Base-by-base conservation (phyloP, 2,797 vertebrate genomes). In the Hylomyscus alleni region DNA sequence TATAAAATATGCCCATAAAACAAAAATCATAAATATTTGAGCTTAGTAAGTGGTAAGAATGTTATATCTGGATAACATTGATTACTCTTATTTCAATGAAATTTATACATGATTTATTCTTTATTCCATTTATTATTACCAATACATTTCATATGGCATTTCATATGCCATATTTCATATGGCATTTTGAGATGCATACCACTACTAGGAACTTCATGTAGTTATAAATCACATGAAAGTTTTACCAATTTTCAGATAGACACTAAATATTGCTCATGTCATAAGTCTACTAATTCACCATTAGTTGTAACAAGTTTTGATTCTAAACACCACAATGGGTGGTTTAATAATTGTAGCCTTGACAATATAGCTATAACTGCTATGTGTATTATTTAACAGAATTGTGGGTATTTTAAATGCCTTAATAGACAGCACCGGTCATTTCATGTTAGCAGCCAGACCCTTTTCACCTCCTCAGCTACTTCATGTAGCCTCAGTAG, bases 141-240 rank as follows among this genome's bases (percentile, higher is more conserved):
- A 93, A 86, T 89, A 67, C 62, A 94, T 93, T 94, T 82, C 92
- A 85, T 82, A 96, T 91, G 85, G 20, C 56, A 82, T 97, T 95
- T 97, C n/a, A n/a, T n/a, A n/a, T n/a, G n/a, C n/a, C n/a, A 82
- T 96, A 95, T 85, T 98, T 93, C 92, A 85, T 82, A 96, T 91
- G 85, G 20, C 56, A 82, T 97, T 95, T 97, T 95, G 54, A 97
- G 91, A 94, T 95, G 56, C 90, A 94, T 96, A 92, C 92, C 94
- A 52, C 92, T 96, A 95, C 65, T 67, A 67, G 88, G 56, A 85
- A 83, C 47, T 95, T 96, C 86, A 93, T 90, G 72, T 96, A 95
- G 77, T 92, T 92, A 89, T 87, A 97, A 95, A 67, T 58, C 40
- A 91, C 89, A 40, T 96, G 89, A 94, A 96, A 97, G 96, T 6